These are phyloP conservation scores for Heliconius ismenius DNA, from an alignment of 2,888 invertebrate genomes.

Conservation along the genomic window DNA sequence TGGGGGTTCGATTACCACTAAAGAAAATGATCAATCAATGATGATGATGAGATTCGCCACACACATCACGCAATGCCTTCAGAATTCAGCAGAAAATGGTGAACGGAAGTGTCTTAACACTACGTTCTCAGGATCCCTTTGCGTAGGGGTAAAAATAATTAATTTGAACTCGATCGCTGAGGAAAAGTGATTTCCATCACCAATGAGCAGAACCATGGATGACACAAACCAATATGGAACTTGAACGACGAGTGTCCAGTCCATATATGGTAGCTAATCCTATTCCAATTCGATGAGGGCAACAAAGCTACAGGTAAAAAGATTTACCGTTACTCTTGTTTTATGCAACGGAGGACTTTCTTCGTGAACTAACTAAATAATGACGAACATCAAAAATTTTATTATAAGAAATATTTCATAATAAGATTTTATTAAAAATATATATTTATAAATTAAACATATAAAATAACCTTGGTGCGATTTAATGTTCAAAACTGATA, in stretches of 20 bases:
- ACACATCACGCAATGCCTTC: too few relatives aligned
- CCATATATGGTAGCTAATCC: slow-evolving; percentile 46
- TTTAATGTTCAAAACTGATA: not conserved
- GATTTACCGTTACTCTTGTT: slow-evolving; percentile 9
- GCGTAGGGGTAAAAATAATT: slow-evolving; percentile 2
- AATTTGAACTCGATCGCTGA: slow-evolving; percentile 40
- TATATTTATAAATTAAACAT: not conserved
- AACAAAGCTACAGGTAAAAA: slow-evolving; percentile 39
- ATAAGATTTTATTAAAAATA: too few relatives aligned
- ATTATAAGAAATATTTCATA: not conserved
- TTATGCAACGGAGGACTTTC: not conserved
- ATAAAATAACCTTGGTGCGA: not conserved
- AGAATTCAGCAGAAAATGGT: too few relatives aligned
- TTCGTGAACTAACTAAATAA: not conserved
- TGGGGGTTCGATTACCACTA: too few relatives aligned
- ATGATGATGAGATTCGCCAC: too few relatives aligned
- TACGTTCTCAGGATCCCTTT: too few relatives aligned
- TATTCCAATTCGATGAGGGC: slow-evolving; percentile 41
- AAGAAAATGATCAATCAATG: too few relatives aligned
- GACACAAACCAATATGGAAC: slow-evolving; percentile 50
- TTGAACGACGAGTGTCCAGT: slow-evolving; percentile 45
- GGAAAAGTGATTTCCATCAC: slow-evolving; percentile 45
- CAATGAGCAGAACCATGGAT: slow-evolving; percentile 47
- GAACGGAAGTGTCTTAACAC: too few relatives aligned
- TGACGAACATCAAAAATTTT: not conserved